These are phyloP conservation scores for Automeris io DNA, from an alignment of 2,888 invertebrate genomes.

Conservation along the genomic window DNA sequence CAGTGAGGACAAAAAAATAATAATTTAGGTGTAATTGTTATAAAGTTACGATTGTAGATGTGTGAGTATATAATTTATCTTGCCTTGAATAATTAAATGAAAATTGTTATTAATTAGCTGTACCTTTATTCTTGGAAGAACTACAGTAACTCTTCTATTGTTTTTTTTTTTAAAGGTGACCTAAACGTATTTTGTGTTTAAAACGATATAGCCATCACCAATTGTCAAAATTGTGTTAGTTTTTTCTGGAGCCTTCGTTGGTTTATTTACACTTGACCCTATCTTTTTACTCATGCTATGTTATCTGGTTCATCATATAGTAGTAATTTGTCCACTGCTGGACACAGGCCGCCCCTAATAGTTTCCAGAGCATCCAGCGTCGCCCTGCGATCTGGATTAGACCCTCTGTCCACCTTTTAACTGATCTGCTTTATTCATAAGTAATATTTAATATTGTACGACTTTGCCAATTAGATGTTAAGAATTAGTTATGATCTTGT, in stretches of 20 bases:
- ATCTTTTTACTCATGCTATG: no score
- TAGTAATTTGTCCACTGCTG: no score
- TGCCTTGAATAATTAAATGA: slow-evolving; percentile 24
- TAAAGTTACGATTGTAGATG: slow-evolving; percentile 7
- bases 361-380: no score
- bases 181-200: slow-evolving; percentile 14
- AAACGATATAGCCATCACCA: neutral
- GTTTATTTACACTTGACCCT: no score
- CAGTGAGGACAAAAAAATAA: neutral
- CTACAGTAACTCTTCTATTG: slow-evolving; percentile 21
- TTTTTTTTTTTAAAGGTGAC: slow-evolving; percentile 22
- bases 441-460: slow-evolving; percentile 28
- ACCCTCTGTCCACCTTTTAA: no score
- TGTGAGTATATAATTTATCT: slow-evolving; percentile 16
- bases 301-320: no score
- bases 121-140: slow-evolving; percentile 21
- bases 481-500: slow-evolving; percentile 35
- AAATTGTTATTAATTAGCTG: slow-evolving; percentile 20
- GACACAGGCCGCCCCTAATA: no score
- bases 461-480: slow-evolving; percentile 41
- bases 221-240: neutral
- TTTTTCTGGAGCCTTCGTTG: no score
- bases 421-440: slow-evolving; percentile 25
- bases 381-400: no score
- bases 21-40: slow-evolving; percentile 7